A percentile compares a stretch with the other conserved stretches of the same genome.
These are phyloP conservation scores for Chrysemys picta DNA, from an alignment of 2,113 vertebrate species.

Conservation along the genomic window DNA sequence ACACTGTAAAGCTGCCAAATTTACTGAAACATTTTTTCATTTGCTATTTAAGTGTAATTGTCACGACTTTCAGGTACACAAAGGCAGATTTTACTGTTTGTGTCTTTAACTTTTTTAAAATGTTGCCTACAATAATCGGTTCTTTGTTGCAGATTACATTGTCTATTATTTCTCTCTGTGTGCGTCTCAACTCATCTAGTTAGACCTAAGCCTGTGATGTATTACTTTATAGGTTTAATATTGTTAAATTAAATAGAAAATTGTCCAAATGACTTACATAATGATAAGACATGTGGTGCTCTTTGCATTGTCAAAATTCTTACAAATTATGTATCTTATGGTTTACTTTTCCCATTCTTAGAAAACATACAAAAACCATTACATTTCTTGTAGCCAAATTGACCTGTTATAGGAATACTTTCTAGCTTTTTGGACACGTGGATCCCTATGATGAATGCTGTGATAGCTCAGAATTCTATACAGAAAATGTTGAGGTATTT, in stretches of 20 bases:
- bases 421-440: not conserved
- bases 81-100: not conserved
- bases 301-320: not conserved
- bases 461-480: not conserved
- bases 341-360: not conserved
- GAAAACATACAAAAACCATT: not conserved
- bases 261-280: not conserved
- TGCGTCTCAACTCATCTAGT: not conserved
- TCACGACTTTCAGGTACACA: not conserved
- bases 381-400: not conserved
- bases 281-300: not conserved
- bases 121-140: not conserved
- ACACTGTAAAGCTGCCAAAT: fast-evolving
- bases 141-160: not conserved
- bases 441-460: not conserved
- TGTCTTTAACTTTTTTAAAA: not conserved
- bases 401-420: not conserved
- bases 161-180: not conserved
- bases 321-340: not conserved
- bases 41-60: fast-evolving
- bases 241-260: not conserved
- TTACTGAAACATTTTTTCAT: fast-evolving
- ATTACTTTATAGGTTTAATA: not conserved
- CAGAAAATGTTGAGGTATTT: not conserved
- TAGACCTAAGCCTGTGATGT: not conserved